A percentile compares a stretch with the other conserved stretches of the same genome.
These are phyloP conservation scores for Gorsachius magnificus DNA, from an alignment of 2,797 vertebrate species.

Conservation along the genomic window DNA sequence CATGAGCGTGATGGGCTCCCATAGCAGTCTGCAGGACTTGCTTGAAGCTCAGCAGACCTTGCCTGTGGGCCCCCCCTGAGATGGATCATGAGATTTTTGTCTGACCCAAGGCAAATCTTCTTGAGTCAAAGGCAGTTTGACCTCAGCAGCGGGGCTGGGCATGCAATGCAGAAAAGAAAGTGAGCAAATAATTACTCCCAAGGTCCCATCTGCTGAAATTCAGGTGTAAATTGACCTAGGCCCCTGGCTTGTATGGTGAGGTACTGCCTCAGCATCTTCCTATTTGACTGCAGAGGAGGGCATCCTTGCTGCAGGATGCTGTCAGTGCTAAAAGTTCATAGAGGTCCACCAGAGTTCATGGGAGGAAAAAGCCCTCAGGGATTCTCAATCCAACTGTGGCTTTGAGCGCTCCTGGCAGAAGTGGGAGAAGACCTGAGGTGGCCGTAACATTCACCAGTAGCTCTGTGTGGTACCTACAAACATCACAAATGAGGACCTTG, in stretches of 20 bases:
- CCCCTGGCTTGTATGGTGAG: too few relatives aligned
- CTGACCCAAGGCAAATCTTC: not conserved
- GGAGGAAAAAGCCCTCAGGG: not conserved
- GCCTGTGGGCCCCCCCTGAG: not conserved
- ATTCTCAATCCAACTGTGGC: not conserved
- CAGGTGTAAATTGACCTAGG: not conserved
- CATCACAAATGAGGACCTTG: not conserved
- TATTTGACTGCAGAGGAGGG: not conserved
- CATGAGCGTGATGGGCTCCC: not conserved
- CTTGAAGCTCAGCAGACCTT: not conserved
- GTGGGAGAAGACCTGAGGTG: not conserved
- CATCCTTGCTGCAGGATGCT: not conserved
- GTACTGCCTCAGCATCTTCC: not conserved
- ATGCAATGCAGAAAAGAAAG: not conserved
- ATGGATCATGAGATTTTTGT: not conserved
- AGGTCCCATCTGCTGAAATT: not conserved
- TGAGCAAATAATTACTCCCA: not conserved
- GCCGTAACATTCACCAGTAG: rapidly evolving
- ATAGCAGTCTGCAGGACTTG: not conserved
- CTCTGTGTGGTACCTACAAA: not conserved
- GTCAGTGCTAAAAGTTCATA: not conserved
- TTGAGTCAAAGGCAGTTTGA: not conserved
- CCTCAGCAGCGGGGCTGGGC: not conserved
- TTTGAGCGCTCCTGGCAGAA: not conserved
- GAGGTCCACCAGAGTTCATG: not conserved